Conservation (phyloP, 2,113 vertebrate genomes). For the Mobula birostris region DNA sequence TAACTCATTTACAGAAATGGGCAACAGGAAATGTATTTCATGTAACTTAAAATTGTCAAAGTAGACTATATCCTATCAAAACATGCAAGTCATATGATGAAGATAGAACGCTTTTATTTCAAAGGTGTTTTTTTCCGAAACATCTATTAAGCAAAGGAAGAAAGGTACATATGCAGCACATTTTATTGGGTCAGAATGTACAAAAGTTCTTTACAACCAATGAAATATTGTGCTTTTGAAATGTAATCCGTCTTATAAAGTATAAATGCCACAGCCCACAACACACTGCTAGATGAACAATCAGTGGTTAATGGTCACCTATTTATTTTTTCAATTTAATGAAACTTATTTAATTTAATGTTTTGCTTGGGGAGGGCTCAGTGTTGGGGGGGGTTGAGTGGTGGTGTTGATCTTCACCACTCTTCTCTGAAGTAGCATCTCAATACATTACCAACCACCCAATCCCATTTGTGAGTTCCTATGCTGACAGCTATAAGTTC, state of each 20-base stretch:
- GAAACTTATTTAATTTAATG: background rate
- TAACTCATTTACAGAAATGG: background rate
- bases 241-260: background rate
- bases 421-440: background rate
- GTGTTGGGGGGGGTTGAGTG: too few relatives aligned
- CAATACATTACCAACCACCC: background rate
- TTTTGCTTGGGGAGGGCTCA: background rate
- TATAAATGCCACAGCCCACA: background rate
- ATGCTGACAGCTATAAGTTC: too few relatives aligned
- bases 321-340: background rate
- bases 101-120: background rate
- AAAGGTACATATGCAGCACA: background rate
- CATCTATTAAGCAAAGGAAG: background rate
- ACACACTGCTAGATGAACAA: background rate
- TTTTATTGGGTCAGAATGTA: background rate
- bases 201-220: background rate
- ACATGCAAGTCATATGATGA: background rate
- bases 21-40: background rate
- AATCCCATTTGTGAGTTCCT: too few relatives aligned
- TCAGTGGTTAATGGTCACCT: background rate
- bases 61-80: background rate
- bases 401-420: background rate
- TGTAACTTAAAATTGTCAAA: background rate
- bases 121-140: background rate
- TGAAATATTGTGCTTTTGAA: background rate